Evolutionary conservation across 2,797 vertebrate species (phyloP).

Genomic region (Lacerta agilis): DNA sequence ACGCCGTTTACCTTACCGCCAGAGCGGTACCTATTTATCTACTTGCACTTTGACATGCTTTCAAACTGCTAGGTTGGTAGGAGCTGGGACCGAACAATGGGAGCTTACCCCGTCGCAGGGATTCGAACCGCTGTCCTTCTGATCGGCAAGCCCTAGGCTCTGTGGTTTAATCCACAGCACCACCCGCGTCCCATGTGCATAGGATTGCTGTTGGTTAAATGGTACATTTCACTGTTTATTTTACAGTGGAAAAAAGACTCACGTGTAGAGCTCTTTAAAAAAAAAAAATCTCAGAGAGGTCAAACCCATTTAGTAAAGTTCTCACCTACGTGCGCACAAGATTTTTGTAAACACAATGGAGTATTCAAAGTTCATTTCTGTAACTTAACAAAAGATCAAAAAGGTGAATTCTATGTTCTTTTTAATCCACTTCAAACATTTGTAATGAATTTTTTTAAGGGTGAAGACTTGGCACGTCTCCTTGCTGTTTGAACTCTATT

Average conservation of each 20-base stretch:
- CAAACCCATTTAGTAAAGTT: constrained; percentile 68
- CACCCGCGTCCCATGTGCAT: no score
- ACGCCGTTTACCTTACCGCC: no score
- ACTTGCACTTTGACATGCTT: no score
- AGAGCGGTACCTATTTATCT: no score
- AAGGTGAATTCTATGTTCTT: constrained; percentile 47
- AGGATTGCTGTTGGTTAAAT: neutral
- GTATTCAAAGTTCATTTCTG: constrained; percentile 53
- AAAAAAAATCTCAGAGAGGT: constrained; percentile 57
- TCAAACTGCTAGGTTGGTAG: no score
- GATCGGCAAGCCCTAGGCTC: no score
- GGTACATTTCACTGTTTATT: constrained; percentile 53
- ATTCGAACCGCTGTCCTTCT: no score
- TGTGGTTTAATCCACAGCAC: no score
- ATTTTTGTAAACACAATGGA: constrained; percentile 62
- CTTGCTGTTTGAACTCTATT: constrained; percentile 34
- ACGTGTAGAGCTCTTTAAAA: constrained; percentile 59
- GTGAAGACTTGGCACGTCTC: constrained; percentile 46
- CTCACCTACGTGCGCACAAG: constrained; percentile 52
- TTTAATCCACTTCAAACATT: constrained; percentile 47
- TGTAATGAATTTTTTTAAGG: constrained; percentile 41
- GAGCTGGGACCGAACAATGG: no score
- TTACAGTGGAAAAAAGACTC: constrained; percentile 37
- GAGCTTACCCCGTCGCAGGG: no score
- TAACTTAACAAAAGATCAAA: constrained; percentile 48